Evolutionary conservation across 2,888 invertebrate genomes (phyloP), one percentile per base, ranked within the genome.

Genomic region (Leucophenga montana): DNA sequence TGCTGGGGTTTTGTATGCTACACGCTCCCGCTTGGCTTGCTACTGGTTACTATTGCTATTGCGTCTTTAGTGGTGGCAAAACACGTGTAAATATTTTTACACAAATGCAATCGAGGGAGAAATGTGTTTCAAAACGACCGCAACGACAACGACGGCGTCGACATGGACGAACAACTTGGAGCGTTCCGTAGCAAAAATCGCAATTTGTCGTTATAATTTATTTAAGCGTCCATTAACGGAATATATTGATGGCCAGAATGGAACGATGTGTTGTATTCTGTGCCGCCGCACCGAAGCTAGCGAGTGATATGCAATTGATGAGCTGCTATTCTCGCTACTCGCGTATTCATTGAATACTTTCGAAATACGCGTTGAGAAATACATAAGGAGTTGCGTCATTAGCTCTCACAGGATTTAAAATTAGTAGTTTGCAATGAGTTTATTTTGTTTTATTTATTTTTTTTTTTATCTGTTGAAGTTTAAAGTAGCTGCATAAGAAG

Each of bases 161-260:
- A 50, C 3, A 33, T 16, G 33, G 50, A 4, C 14, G 48, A 59
- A 11, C 62, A 31, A n/a, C 39, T 20, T 68, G 53, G 27, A 46
- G 68, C 31, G 61, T 57, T 67, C 46, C 22, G 53, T 27, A 53
- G 44, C 65, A 64, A 77, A 77, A 83, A 80, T 85, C 78, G 84
- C 83, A 83, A 83, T 83, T 85, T 83, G 74, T 76, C 82, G 77
- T 83, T 79, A 83, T 83, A 77, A 85, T 79, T 85, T 83, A 83
- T 83, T 83, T 80, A 83, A 76, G 76, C 78, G 75, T 80, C 85
- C 82, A 84, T 84, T 84, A 82, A 82, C 78, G 79, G 78, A 83
- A 80, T 77, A 81, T 82, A 81, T 82, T 83, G 77, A 78, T 77
- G 80, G 73, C 75, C 77, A 71, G 67, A 68, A 71, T 59, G 53